These are phyloP conservation scores for Mamestra brassicae DNA, from an alignment of 2,888 invertebrate genomes.

Conservation along the genomic window DNA sequence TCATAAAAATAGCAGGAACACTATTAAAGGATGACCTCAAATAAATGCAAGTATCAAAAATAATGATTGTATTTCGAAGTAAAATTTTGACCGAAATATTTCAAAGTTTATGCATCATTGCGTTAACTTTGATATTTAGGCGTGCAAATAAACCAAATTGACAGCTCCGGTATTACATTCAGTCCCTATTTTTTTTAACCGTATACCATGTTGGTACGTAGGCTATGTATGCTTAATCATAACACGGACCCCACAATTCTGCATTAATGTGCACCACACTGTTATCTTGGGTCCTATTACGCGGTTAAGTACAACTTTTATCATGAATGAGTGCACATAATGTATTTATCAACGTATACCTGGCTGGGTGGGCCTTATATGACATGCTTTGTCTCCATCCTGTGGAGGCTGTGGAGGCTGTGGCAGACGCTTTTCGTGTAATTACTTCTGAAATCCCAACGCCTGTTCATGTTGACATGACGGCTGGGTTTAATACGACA, in stretches of 20 bases:
- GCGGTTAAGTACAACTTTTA: slow-evolving; percentile 55
- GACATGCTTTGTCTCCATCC: slow-evolving; percentile 58
- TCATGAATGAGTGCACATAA: slow-evolving; percentile 59
- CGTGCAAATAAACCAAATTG: neutral
- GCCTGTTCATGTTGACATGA: slow-evolving; percentile 73
- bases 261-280: slow-evolving; percentile 50
- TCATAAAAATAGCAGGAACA: neutral
- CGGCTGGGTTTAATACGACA: slow-evolving; percentile 67
- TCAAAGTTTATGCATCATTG: neutral
- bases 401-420: slow-evolving; percentile 12
- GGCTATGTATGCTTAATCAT: neutral
- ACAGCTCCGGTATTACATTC: neutral
- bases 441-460: slow-evolving; percentile 72
- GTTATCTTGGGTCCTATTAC: slow-evolving; percentile 60
- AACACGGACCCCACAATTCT: slow-evolving; percentile 28
- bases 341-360: slow-evolving; percentile 40
- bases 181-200: neutral
- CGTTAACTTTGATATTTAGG: neutral
- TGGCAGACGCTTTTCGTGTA: slow-evolving; percentile 71
- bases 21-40: neutral
- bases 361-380: slow-evolving; percentile 3
- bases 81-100: neutral
- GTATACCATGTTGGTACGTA: neutral
- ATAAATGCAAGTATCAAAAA: neutral
- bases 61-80: neutral